Conservation (phyloP, 92 coral and sea anemone species). For the Heliopora coerulea region DNA sequence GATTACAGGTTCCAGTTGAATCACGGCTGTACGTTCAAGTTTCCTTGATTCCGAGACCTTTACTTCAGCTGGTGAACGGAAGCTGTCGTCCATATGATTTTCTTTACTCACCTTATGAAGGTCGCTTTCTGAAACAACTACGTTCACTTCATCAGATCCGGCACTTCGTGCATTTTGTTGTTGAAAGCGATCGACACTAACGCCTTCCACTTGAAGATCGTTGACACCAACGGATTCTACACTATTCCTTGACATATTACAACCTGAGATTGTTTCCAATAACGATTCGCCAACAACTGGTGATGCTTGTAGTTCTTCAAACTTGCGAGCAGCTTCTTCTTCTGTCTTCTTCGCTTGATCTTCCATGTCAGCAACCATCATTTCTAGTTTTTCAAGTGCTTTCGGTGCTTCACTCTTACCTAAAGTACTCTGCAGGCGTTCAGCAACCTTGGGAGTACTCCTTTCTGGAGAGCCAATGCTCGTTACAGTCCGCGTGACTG, state of each 20-base stretch:
- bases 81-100: neutral
- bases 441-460: neutral
- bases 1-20: neutral
- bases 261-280: constrained; percentile 7
- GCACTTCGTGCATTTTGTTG: neutral
- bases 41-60: neutral
- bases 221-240: neutral
- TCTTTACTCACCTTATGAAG: neutral
- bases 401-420: constrained; percentile 46
- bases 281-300: constrained; percentile 3
- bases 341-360: constrained; percentile 53
- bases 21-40: neutral
- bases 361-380: constrained; percentile 99
- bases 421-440: constrained; percentile 12
- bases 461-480: neutral
- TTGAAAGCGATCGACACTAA: neutral
- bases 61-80: neutral
- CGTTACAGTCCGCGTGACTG: neutral
- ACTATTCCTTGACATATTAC: neutral
- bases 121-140: neutral
- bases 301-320: constrained; percentile 24
- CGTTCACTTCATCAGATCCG: neutral
- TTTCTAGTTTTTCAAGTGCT: constrained; percentile 90
- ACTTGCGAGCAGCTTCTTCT: constrained; percentile 74
- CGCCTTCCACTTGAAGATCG: neutral